Evolutionary conservation across 2,797 vertebrate genomes (phyloP), one percentile per base, ranked within the genome.

Genomic region (Ataeniobius toweri): DNA sequence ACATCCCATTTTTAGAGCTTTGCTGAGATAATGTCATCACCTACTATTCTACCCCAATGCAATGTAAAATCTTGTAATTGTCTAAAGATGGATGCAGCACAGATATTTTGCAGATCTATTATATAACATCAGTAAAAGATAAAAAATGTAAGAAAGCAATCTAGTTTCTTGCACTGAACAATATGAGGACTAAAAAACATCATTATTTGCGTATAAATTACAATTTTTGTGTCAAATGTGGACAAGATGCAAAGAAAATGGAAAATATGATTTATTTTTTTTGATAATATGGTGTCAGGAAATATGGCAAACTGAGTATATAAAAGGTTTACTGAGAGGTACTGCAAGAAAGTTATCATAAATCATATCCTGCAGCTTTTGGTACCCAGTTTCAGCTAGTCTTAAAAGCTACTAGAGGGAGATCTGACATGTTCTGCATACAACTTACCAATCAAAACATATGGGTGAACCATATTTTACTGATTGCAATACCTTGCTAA

Each of bases 301-400:
- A 67, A 63, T 8, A 26, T 53, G 13, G 14, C 24, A 55, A 68
- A 18, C 31, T n/a, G 10, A n/a, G 16, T 36, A 20, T 5, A 41
- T 61, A 26, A 63, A 80, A 36, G 72, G 4, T 39, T 73, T 83
- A 87, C 73, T 69, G 58, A 24, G 78, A 74, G 3, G 22, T 48
- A 44, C 31, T 31, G 31, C 2, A 4, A 10, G 24, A 67, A 76
- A 63, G 39, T 2, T 1, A 53, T 10, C 0, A 67, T 53, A 39
- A 65, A 68, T 20, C 31, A 65, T 28, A 24, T 76, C 61, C 18
- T 36, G 36, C 8, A 55, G 22, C 1, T 24, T 75, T 26, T n/a
- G 20, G 20, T 75, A 16, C 9, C 59, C 59, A 8, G n/a, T 75
- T 65, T n/a, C 1, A 14, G 51, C 63, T 48, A 20, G 16, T 75